A percentile compares a stretch with the other conserved stretches of the same genome.
Conservation (phyloP, 2,888 invertebrate genomes). For the Drosophila lutescens region DNA sequence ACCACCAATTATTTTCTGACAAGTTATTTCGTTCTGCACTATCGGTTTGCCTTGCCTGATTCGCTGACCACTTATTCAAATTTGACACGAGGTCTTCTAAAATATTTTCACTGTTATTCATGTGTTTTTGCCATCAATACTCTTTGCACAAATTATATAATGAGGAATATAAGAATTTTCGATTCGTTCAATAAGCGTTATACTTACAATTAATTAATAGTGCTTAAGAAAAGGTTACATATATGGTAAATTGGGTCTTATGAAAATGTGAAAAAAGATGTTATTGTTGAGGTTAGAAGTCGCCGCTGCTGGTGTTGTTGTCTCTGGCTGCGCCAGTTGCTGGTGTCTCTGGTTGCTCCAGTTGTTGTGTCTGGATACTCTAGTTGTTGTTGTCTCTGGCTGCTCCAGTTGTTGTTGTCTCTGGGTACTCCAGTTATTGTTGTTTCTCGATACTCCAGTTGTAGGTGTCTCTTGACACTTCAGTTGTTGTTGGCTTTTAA, state of each 20-base stretch:
- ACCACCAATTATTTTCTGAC: constrained; percentile 7
- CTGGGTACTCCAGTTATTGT: not conserved
- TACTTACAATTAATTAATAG: constrained; percentile 1
- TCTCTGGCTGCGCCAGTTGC: constrained; percentile 1
- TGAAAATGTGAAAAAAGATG: not conserved
- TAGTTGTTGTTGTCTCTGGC: constrained; percentile 1
- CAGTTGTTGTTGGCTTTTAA: constrained; percentile 1
- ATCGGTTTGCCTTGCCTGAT: not conserved
- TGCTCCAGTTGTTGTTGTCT: constrained; percentile 1
- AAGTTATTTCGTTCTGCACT: not conserved
- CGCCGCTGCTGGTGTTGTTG: constrained; percentile 2
- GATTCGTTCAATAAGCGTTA: not conserved
- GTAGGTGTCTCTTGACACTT: too few relatives aligned
- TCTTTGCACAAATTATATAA: constrained; percentile 1
- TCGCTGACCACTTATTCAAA: constrained; percentile 3
- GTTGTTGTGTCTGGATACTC: constrained; percentile 1
- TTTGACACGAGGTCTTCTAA: not conserved
- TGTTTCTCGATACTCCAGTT: too few relatives aligned
- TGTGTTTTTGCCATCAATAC: constrained; percentile 3
- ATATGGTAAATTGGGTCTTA: not conserved
- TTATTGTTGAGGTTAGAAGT: not conserved
- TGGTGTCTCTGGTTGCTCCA: not conserved
- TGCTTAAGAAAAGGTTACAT: not conserved
- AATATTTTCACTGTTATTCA: not conserved
- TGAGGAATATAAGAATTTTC: not conserved